Percentiles rank a stretch among this genome's conserved stretches.
Evolutionary conservation across 2,797 vertebrate species (phyloP).

Genomic region (Bovichtus variegatus): DNA sequence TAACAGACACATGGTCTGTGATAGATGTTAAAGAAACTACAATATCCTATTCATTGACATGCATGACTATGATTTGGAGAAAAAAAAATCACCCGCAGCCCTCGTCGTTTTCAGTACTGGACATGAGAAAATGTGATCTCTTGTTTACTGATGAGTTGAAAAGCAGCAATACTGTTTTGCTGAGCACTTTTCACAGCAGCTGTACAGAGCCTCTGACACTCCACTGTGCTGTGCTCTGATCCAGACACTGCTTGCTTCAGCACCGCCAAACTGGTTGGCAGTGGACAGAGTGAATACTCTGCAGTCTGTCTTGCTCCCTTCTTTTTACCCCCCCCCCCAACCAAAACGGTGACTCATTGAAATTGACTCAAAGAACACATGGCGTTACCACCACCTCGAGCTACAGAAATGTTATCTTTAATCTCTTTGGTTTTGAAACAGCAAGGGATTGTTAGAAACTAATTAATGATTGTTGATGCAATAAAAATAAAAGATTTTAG

Average conservation of each 20-base stretch:
- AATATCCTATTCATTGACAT: not conserved
- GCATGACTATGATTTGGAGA: not conserved
- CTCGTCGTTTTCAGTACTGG: not conserved
- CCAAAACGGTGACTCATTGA: slow-evolving; percentile 71
- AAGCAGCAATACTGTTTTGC: not conserved
- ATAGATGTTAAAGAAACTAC: slow-evolving; percentile 6
- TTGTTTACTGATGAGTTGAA: slow-evolving; percentile 10
- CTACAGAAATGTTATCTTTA: slow-evolving; percentile 45
- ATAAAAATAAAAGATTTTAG: not conserved
- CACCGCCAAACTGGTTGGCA: slow-evolving; percentile 39
- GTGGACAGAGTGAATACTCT: slow-evolving; percentile 46
- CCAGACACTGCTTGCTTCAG: slow-evolving; percentile 68
- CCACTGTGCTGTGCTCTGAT: slow-evolving; percentile 35
- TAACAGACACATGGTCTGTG: slow-evolving; percentile 23
- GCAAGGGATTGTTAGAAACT: not conserved
- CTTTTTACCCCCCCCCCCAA: slow-evolving; percentile 9
- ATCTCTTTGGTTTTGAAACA: slow-evolving; percentile 30
- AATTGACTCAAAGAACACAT: slow-evolving; percentile 65
- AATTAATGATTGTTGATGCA: not conserved
- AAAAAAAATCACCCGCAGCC: not conserved
- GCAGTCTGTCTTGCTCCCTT: slow-evolving; percentile 62
- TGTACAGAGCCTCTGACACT: slow-evolving; percentile 27
- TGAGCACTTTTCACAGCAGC: slow-evolving; percentile 28
- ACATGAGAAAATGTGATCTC: not conserved
- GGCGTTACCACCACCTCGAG: slow-evolving; percentile 34